Percentiles rank a stretch among this genome's conserved stretches.
Conservation (phyloP, 1,140 invertebrate species). For the Temnothorax curvispinosus region DNA sequence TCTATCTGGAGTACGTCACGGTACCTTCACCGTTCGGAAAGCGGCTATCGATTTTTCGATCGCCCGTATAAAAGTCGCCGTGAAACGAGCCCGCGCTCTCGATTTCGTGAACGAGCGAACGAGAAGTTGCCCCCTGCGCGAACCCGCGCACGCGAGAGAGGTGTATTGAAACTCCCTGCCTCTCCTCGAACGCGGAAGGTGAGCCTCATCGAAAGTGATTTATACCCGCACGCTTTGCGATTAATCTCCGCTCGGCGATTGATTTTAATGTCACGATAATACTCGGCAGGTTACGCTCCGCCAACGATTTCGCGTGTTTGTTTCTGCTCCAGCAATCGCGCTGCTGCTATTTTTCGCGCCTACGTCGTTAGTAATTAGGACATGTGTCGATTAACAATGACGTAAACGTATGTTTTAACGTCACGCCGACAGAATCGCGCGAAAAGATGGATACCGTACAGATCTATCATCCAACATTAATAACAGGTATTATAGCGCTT, state of each 20-base stretch:
- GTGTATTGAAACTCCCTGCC: slow-evolving; percentile 38
- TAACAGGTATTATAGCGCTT: not conserved
- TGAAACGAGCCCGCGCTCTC: slow-evolving; percentile 35
- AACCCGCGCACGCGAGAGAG: slow-evolving; percentile 26
- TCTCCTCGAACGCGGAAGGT: slow-evolving; percentile 56
- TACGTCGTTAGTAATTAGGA: slow-evolving; percentile 28
- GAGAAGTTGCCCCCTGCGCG: slow-evolving; percentile 15
- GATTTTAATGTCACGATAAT: slow-evolving; percentile 60
- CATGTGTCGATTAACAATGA: slow-evolving; percentile 43
- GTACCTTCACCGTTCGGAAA: slow-evolving; percentile 59
- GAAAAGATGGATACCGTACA: not conserved
- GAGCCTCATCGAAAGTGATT: slow-evolving; percentile 62
- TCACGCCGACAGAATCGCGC: not conserved
- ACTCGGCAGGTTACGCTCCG: slow-evolving; percentile 43
- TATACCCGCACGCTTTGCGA: slow-evolving; percentile 48
- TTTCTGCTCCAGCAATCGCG: slow-evolving; percentile 44
- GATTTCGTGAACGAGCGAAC: slow-evolving; percentile 35
- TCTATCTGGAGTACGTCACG: slow-evolving; percentile 67
- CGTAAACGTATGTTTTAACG: slow-evolving; percentile 38
- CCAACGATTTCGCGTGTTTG: slow-evolving; percentile 51
- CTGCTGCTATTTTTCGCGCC: slow-evolving; percentile 22
- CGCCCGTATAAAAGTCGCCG: slow-evolving; percentile 20
- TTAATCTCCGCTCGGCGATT: slow-evolving; percentile 57
- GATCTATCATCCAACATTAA: not conserved
- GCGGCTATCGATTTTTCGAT: slow-evolving; percentile 62